Base-by-base conservation (phyloP, 1,140 invertebrate genomes). In the Heliconius melpomene region DNA sequence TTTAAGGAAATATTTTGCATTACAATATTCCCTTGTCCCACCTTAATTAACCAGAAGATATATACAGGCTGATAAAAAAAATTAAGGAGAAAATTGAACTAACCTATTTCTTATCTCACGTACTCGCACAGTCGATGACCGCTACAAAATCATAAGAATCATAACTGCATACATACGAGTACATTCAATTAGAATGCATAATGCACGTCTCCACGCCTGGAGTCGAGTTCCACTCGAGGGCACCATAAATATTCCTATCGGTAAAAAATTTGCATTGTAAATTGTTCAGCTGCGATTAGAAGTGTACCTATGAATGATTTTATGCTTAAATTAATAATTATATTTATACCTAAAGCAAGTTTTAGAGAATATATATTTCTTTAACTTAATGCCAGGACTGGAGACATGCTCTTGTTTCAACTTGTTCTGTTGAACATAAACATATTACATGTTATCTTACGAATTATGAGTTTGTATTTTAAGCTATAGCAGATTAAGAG, bases 201-300 rank as follows among this genome's bases (percentile, higher is more conserved):
- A 66, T 66, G 60, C 60, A 66, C 26, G 9, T 29, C 60, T 29
- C 8, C 13, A 66, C 60, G 60, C 26, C 60, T 66, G 13, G 9
- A 26, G 23, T 57, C 20, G 60, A 29, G 60, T 66, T 66, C 60
- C 60, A 66, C 60, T 66, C 26, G 60, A 29, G 60, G 60, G 26
- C 60, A 7, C 60, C 60, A 66, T 66, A 13, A 66, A 66, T 66
- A 66, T 66, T 29, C 60, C 13, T 23, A 66, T 66, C 60, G 9
- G 60, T 29, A 66, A 66, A 66, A 66, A 66, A 66, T 66, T 66
- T 66, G 60, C 60, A 66, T 66, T 66, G 60, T 66, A 66, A 66
- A 66, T 66, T 66, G 60, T 66, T 6, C 26, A 66, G n/a, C 23
- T 66, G 60, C 60, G 26, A 66, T 66, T 66, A 66, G 60, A 66